These are phyloP conservation scores for Reticulitermes speratus DNA, from an alignment of 1,140 invertebrate species.

Conservation along the genomic window DNA sequence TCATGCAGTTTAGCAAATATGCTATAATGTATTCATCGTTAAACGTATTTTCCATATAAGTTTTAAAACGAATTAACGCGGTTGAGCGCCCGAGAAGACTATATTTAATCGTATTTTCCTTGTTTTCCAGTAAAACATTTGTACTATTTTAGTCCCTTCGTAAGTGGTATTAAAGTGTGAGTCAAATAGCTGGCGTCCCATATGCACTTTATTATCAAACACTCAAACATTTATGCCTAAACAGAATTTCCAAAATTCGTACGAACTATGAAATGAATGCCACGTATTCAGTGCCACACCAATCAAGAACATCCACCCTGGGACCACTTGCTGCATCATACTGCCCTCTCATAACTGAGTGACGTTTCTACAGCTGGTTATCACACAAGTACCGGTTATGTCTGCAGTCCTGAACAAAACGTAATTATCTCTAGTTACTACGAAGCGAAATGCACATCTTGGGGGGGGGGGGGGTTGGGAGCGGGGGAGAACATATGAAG, in stretches of 20 bases:
- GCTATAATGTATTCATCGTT: too few species aligned
- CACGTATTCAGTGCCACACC: background rate
- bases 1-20: too few species aligned
- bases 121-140: background rate
- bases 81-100: too few species aligned
- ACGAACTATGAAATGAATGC: background rate
- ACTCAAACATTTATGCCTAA: background rate
- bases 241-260: background rate
- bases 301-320: background rate
- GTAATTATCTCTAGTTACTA: too few species aligned
- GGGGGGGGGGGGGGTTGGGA: too few species aligned
- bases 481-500: too few species aligned
- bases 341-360: background rate
- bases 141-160: background rate
- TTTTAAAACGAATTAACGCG: too few species aligned
- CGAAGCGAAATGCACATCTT: too few species aligned
- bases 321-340: background rate
- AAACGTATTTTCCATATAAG: background rate
- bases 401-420: too few species aligned
- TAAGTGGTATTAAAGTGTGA: background rate
- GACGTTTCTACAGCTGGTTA: too few species aligned
- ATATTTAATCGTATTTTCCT: background rate
- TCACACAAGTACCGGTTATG: too few species aligned
- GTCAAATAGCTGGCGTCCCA: background rate
- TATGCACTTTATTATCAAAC: background rate